These are phyloP conservation scores for Atopsyche davidsoni DNA, from an alignment of 1,140 invertebrate species.

Conservation along the genomic window DNA sequence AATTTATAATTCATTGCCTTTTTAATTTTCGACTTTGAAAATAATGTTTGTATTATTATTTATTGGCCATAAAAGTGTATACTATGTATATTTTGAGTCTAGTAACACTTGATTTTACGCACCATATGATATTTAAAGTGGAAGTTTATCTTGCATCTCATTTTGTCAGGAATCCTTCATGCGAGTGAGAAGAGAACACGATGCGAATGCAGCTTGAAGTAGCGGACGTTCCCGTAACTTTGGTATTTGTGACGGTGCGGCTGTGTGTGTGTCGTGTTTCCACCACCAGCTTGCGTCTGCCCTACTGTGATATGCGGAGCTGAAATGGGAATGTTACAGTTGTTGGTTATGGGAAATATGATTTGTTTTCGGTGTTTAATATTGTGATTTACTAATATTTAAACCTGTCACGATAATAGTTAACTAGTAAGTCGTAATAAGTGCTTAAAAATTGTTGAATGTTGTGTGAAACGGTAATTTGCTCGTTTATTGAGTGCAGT, in stretches of 20 bases:
- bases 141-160: constrained; percentile 7
- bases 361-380: constrained; percentile 25
- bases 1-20: too few species aligned
- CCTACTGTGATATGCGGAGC: constrained; percentile 23
- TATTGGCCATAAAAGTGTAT: too few species aligned
- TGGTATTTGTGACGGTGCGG: constrained; percentile 22
- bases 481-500: constrained; percentile 48
- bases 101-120: constrained; percentile 5
- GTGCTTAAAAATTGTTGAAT: constrained; percentile 6
- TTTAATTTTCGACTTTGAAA: too few species aligned
- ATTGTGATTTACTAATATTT: constrained; percentile 13
- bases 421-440: constrained; percentile 11
- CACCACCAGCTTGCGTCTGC: constrained; percentile 12
- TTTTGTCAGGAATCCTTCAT: neutral
- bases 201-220: constrained; percentile 1
- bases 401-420: constrained; percentile 4
- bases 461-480: constrained; percentile 20
- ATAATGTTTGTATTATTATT: too few species aligned
- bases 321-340: constrained; percentile 22
- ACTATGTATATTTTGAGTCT: too few species aligned
- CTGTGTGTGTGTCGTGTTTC: constrained; percentile 12
- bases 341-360: constrained; percentile 23
- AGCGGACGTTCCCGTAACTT: constrained; percentile 23
- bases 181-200: constrained; percentile 4
- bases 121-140: constrained; percentile 19